Evolutionary conservation across 2,113 vertebrate species (phyloP), one percentile per base, ranked within the genome.

Genomic region (Alces alces): DNA sequence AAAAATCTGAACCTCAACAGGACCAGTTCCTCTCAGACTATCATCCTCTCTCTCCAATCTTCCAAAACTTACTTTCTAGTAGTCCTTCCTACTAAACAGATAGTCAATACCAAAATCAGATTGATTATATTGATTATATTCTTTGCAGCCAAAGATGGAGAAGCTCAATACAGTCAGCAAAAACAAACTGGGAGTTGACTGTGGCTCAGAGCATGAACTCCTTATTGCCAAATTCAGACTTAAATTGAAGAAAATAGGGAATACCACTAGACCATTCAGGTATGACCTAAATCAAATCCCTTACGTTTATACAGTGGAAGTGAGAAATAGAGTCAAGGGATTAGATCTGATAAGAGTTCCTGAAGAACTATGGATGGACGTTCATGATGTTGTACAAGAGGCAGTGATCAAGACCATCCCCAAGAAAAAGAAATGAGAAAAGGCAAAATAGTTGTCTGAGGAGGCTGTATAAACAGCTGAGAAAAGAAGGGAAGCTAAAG

Each of bases 231-330:
- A 39, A 70, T 70, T 23, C n/a, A 70, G 19, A 70, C 10, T 12
- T 39, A 70, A 70, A 70, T 12, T 39, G 66, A 70, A 39, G 19
- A 39, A 39, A 70, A 36, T 3, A 70, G n/a, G 19, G 36, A 70
- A 23, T 23, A 70, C 5, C 19, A 70, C 19, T 70, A 70, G 0
- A 70, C 19, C 66, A 39, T 23, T 70, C 66, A 70, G 66, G 19
- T 70, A 39, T 23, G n/a, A 39, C 17, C 66, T 70, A 39, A 70
- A 39, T 70, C n/a, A 39, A 70, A 23, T 70, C 66, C n/a, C 15
- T 70, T 70, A 70, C 21, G 0, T 6, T 70, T 39, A 39, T 23
- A 39, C 0, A 1, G n/a, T 39, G 1, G n/a, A 23, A 39, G 19
- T 39, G 19, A 70, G 66, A 39, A 70, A 70, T 12, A 70, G 16